Percentiles rank a stretch among this genome's conserved stretches.
Evolutionary conservation across 2,113 vertebrate species (phyloP).

Genomic region (Microtus ochrogaster): DNA sequence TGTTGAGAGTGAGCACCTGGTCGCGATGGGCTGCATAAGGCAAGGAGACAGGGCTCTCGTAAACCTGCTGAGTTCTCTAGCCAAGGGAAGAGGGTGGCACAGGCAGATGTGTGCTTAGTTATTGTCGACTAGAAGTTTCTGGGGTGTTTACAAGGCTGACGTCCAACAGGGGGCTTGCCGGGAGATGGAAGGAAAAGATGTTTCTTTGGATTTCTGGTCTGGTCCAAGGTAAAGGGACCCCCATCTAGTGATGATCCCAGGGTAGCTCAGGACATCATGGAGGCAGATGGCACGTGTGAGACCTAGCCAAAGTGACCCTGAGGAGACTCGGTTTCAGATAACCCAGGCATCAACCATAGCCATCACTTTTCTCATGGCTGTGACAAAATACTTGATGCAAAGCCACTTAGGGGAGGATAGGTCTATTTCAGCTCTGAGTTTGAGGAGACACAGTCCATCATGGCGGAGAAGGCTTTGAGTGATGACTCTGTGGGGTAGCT

Average conservation of each 20-base stretch:
- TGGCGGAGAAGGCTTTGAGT: neutral
- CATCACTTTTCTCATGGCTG: neutral
- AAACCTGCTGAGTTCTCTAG: neutral
- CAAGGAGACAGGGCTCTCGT: neutral
- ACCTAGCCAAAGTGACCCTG: neutral
- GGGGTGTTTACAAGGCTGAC: neutral
- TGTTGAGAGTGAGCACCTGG: neutral
- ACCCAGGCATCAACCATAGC: neutral
- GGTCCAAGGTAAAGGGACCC: neutral
- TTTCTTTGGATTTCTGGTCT: neutral
- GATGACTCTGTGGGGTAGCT: neutral
- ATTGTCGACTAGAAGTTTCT: neutral
- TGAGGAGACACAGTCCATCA: neutral
- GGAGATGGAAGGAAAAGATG: neutral
- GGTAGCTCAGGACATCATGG: neutral
- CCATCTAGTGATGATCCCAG: neutral
- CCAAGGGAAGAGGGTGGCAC: neutral
- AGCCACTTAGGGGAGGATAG: neutral
- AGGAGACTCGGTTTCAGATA: neutral
- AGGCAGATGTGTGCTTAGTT: neutral
- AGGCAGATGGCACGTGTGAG: neutral
- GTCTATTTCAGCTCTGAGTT: neutral
- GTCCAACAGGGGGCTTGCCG: neutral
- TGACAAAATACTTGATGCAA: neutral
- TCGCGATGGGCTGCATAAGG: neutral